Percentiles rank a stretch among this genome's conserved stretches.
These are phyloP conservation scores for Camelus dromedarius DNA, from an alignment of 2,113 vertebrate genomes.

Conservation along the genomic window DNA sequence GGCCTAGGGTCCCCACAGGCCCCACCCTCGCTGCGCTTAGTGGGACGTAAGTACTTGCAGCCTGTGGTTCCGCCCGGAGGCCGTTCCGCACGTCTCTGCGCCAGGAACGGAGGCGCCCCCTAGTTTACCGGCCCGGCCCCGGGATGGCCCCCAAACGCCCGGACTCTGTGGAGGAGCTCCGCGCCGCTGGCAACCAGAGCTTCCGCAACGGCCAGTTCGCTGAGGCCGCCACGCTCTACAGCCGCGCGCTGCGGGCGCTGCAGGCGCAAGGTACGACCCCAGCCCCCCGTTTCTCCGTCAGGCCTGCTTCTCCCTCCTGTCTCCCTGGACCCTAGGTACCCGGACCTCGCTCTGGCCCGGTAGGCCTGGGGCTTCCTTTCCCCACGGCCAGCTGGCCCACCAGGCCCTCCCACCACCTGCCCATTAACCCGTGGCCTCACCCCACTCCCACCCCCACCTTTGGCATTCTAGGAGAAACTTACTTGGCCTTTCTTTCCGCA, in stretches of 20 bases:
- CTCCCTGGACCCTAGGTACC: neutral
- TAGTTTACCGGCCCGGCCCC: neutral
- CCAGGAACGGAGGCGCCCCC: neutral
- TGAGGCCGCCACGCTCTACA: conserved; percentile 91
- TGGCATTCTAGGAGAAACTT: conserved; percentile 17
- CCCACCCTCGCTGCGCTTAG: neutral
- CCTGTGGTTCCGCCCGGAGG: neutral
- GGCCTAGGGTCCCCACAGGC: neutral
- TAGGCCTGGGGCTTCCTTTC: neutral
- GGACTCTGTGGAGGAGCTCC: conserved; percentile 87
- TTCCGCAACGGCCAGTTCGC: conserved; percentile 95
- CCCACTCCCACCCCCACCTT: neutral
- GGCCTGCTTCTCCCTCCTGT: neutral
- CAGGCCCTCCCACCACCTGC: neutral
- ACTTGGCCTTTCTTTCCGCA: neutral
- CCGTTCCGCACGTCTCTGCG: fast-evolving
- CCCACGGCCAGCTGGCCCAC: neutral
- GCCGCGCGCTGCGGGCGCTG: conserved; percentile 90
- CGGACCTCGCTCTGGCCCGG: neutral
- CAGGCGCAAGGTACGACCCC: conserved; percentile 88
- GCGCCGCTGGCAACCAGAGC: conserved; percentile 91
- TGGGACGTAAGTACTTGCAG: fast-evolving
- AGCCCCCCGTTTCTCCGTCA: neutral
- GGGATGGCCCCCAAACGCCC: conserved; percentile 89
- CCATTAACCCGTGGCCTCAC: neutral